Percentiles rank a stretch among this genome's conserved stretches.
Evolutionary conservation across 1,140 invertebrate species (phyloP).

Genomic region (Eupeodes corollae): DNA sequence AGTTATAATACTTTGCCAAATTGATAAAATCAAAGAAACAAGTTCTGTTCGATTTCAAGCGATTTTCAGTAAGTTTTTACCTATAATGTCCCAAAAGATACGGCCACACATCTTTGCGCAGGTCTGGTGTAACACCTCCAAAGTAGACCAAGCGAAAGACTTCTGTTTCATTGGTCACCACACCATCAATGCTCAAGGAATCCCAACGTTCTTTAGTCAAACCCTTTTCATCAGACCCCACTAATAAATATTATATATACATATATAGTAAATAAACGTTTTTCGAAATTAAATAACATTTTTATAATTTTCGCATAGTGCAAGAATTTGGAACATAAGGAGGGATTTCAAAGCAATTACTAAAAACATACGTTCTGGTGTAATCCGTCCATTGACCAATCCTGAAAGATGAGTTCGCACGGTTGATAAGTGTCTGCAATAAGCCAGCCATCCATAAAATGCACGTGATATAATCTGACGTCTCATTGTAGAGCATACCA

Average conservation of each 20-base stretch:
- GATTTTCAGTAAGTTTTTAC: too few relatives aligned
- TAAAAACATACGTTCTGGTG: conserved; percentile 42
- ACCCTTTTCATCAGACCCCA: conserved; percentile 46
- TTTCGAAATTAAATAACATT: too few relatives aligned
- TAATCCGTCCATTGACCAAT: conserved; percentile 62
- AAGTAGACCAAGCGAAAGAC: conserved; percentile 77
- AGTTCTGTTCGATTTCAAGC: too few relatives aligned
- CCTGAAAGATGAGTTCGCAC: conserved; percentile 84
- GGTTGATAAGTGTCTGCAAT: conserved; percentile 83
- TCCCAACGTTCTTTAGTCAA: conserved; percentile 60
- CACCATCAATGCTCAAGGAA: conserved; percentile 47
- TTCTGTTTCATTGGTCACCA: conserved; percentile 53
- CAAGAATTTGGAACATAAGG: too few relatives aligned
- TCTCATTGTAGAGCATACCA: conserved; percentile 88
- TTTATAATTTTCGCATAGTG: too few relatives aligned
- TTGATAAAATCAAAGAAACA: neutral
- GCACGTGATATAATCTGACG: conserved; percentile 88
- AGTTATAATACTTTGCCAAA: neutral
- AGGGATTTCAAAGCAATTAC: too few relatives aligned
- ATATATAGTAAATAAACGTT: neutral
- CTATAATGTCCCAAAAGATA: conserved; percentile 79
- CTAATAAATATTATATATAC: conserved; percentile 19
- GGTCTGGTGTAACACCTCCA: conserved; percentile 66
- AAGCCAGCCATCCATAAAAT: conserved; percentile 92
- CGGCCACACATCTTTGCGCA: conserved; percentile 81